Conservation (phyloP, 2,888 invertebrate genomes). For the Xestia sexstrigata region DNA sequence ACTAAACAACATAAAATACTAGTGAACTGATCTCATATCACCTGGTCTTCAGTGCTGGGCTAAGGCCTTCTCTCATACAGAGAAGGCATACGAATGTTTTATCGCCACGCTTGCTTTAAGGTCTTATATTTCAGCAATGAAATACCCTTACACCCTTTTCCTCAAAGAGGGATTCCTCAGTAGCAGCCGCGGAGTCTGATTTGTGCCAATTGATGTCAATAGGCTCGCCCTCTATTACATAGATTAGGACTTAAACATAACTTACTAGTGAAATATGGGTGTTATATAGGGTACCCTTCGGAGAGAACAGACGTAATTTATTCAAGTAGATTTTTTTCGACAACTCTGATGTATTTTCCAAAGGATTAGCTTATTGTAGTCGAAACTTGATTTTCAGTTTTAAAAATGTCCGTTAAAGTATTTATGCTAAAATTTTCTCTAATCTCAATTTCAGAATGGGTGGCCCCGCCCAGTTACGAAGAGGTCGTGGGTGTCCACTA, state of each 20-base stretch:
- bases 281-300: background rate
- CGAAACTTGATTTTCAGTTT: background rate
- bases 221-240: background rate
- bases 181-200: background rate
- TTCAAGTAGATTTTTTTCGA: background rate
- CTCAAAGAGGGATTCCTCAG: background rate
- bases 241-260: background rate
- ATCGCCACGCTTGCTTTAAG: background rate
- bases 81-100: background rate
- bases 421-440: slow-evolving; percentile 14
- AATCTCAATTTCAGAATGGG: slow-evolving; percentile 81
- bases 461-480: slow-evolving; percentile 88
- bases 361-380: background rate
- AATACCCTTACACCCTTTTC: background rate
- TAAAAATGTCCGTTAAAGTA: background rate
- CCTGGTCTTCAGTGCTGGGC: too few relatives aligned
- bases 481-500: slow-evolving; percentile 87
- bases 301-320: background rate
- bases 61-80: background rate
- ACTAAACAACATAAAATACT: background rate
- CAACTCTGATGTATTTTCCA: background rate
- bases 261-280: background rate
- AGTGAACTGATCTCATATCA: background rate
- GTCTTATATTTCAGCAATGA: background rate
- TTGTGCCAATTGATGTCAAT: too few relatives aligned